phyloP scores from a whole-genome alignment of 1,140 invertebrate genomes.

The Calosoma granatense region DNA sequence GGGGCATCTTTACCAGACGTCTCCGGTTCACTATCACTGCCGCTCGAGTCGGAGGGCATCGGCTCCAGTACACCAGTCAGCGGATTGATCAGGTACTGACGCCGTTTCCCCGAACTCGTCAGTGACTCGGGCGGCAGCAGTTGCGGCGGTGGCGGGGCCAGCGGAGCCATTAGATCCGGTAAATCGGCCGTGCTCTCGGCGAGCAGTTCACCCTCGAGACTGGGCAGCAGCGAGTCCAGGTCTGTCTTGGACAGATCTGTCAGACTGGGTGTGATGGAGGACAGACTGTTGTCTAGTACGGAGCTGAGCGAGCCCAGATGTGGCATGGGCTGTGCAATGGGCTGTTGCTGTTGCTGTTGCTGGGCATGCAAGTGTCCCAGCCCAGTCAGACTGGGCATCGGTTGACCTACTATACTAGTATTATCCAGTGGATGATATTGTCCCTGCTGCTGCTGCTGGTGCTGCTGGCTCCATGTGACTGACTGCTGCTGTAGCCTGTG shows the following conservation, averaged over 20 bases:
- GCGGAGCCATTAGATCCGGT: neutral
- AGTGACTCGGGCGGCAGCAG: slow-evolving; percentile 28
- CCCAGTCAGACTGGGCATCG: neutral
- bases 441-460: slow-evolving; percentile 8
- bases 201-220: slow-evolving; percentile 31
- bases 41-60: slow-evolving; percentile 54
- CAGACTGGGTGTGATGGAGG: slow-evolving; percentile 32
- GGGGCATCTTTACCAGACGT: slow-evolving; percentile 26
- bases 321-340: slow-evolving; percentile 22
- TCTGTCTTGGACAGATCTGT: slow-evolving; percentile 43
- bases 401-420: slow-evolving; percentile 11
- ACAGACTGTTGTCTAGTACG: slow-evolving; percentile 12
- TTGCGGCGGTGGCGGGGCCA: too few species aligned
- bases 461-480: slow-evolving; percentile 16
- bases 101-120: slow-evolving; percentile 45
- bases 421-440: slow-evolving; percentile 11
- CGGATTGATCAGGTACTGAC: slow-evolving; percentile 77
- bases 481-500: slow-evolving; percentile 13
- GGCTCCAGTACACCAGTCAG: slow-evolving; percentile 77
- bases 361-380: neutral
- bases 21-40: slow-evolving; percentile 37
- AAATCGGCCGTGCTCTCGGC: slow-evolving; percentile 22
- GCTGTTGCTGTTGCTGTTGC: slow-evolving; percentile 2
- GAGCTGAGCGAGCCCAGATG: slow-evolving; percentile 11
- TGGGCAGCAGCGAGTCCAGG: slow-evolving; percentile 51